Percentiles rank a stretch among this genome's conserved stretches.
These are phyloP conservation scores for Hippotragus niger DNA, from an alignment of 2,113 vertebrate genomes.

Conservation along the genomic window DNA sequence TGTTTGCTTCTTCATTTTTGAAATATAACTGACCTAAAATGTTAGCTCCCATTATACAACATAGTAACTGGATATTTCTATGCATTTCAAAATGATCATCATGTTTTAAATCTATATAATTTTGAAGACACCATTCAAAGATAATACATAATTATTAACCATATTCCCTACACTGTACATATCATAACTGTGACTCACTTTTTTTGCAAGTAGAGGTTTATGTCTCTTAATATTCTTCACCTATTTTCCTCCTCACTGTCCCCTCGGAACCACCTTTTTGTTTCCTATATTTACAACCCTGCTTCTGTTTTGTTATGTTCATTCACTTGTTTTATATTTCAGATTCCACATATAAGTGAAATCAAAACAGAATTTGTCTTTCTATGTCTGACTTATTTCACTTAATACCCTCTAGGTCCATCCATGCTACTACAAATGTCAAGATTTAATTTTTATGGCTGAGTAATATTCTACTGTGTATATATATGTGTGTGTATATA, in stretches of 20 bases:
- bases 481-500: fast-evolving
- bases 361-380: not conserved
- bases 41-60: not conserved
- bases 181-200: not conserved
- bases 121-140: not conserved
- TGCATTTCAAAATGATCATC: not conserved
- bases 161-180: not conserved
- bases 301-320: not conserved
- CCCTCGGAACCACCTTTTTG: not conserved
- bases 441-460: not conserved
- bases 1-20: not conserved
- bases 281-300: not conserved
- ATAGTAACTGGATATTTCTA: not conserved
- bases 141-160: not conserved
- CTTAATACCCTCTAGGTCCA: not conserved
- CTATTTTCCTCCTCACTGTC: not conserved
- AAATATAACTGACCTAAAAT: not conserved
- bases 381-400: not conserved
- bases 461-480: not conserved
- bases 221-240: not conserved
- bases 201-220: not conserved
- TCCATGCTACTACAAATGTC: not conserved
- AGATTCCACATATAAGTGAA: not conserved
- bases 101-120: not conserved
- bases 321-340: not conserved